Evolutionary conservation across 1,140 invertebrate species (phyloP).

Genomic region (Cydia fagiglandana): DNA sequence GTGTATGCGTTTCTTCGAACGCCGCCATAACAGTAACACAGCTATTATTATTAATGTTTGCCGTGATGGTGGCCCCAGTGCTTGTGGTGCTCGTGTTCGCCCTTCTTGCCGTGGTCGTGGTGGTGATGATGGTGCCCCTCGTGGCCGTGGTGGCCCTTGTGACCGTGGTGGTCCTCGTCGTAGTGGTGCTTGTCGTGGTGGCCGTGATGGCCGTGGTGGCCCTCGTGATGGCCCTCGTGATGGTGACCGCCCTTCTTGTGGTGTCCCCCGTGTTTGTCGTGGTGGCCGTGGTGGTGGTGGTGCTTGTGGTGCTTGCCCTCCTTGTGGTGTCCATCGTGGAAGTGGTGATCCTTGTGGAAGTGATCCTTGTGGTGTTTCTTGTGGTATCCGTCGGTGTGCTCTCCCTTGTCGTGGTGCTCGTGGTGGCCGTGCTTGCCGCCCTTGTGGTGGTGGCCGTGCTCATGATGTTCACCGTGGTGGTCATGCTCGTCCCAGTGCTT

Average conservation of each 20-base stretch:
- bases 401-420: conserved; percentile 82
- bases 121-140: conserved; percentile 83
- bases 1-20: conserved; percentile 42
- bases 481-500: conserved; percentile 84
- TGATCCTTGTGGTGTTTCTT: conserved; percentile 85
- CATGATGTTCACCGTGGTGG: conserved; percentile 83
- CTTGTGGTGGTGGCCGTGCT: conserved; percentile 83
- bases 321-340: conserved; percentile 83
- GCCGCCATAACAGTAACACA: neutral
- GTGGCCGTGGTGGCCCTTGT: conserved; percentile 84
- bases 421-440: conserved; percentile 82
- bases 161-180: conserved; percentile 80
- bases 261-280: conserved; percentile 79
- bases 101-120: conserved; percentile 83
- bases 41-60: conserved; percentile 54
- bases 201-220: conserved; percentile 81
- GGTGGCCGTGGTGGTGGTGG: conserved; percentile 80
- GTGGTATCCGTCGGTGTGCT: conserved; percentile 82
- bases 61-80: conserved; percentile 80
- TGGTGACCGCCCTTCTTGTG: conserved; percentile 83
- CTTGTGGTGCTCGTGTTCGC: conserved; percentile 82
- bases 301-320: conserved; percentile 82
- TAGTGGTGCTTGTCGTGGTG: conserved; percentile 82
- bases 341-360: conserved; percentile 86
- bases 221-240: conserved; percentile 81